These are phyloP conservation scores for Strigamia transsilvanica DNA, from an alignment of 2,888 invertebrate species.

Conservation along the genomic window DNA sequence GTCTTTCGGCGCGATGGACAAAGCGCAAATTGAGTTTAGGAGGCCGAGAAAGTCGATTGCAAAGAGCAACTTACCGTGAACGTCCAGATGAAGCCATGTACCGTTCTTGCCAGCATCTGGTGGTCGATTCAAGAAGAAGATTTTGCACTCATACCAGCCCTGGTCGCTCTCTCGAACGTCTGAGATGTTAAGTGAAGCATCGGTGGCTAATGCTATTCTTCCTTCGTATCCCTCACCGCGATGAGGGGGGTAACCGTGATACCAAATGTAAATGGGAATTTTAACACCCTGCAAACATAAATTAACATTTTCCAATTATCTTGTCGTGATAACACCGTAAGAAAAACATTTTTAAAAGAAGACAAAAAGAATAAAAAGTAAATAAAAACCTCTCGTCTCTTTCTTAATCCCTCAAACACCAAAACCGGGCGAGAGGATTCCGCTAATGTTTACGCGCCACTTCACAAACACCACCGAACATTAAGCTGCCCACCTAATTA, in stretches of 20 bases:
- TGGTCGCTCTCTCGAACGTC: slow-evolving; percentile 91
- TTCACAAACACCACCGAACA: slow-evolving; percentile 13
- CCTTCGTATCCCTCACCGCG: slow-evolving; percentile 94
- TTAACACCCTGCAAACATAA: slow-evolving; percentile 81
- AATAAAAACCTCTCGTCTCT: not conserved
- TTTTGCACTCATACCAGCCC: slow-evolving; percentile 96
- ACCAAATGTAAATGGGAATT: slow-evolving; percentile 97
- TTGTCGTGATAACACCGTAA: not conserved
- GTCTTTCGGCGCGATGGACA: not conserved
- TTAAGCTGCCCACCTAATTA: slow-evolving; percentile 46
- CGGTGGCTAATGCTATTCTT: slow-evolving; percentile 86
- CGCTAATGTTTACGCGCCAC: slow-evolving; percentile 38
- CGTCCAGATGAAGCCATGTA: slow-evolving; percentile 97
- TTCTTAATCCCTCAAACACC: slow-evolving; percentile 29
- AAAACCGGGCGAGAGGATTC: slow-evolving; percentile 18
- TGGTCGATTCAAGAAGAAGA: slow-evolving; percentile 93
- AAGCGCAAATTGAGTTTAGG: slow-evolving; percentile 9
- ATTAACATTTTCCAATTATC: not conserved
- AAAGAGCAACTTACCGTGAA: slow-evolving; percentile 76
- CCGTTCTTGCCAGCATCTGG: slow-evolving; percentile 87
- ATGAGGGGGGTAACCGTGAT: slow-evolving; percentile 96
- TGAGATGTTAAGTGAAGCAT: slow-evolving; percentile 94
- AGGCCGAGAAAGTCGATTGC: not conserved
- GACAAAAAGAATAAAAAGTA: not conserved
- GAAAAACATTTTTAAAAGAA: too few species aligned